phyloP scores from a whole-genome alignment of 2,797 vertebrate genomes.

The Lemur catta region DNA sequence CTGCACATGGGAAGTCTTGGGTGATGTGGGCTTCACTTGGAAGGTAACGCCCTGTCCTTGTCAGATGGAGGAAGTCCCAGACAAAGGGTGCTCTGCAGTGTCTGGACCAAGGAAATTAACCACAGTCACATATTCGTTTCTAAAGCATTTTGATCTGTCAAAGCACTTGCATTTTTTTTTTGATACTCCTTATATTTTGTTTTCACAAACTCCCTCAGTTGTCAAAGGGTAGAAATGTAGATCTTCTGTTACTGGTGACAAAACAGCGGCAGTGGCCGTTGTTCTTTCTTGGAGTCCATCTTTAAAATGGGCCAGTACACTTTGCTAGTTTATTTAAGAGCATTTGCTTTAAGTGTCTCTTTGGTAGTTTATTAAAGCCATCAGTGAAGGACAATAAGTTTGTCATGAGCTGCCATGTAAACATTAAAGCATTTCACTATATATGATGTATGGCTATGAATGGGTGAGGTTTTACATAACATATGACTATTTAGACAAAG shows the following conservation, averaged over 20 bases:
- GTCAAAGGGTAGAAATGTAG: neutral
- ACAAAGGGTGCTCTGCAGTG: neutral
- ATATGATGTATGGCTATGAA: neutral
- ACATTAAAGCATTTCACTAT: neutral
- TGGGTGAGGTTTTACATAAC: neutral
- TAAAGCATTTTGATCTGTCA: neutral
- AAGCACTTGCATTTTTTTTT: neutral
- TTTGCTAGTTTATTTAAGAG: no score
- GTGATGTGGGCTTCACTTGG: neutral
- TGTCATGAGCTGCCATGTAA: neutral
- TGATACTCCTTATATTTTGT: neutral
- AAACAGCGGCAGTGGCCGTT: accelerated
- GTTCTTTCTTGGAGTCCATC: neutral
- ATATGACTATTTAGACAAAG: neutral
- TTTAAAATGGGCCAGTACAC: neutral
- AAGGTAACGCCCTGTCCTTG: neutral
- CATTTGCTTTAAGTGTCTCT: neutral
- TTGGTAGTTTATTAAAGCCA: neutral
- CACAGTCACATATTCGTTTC: neutral
- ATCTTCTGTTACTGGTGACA: neutral
- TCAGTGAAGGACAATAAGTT: neutral
- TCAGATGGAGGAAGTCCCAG: accelerated
- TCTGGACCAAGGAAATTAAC: neutral
- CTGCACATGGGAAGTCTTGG: neutral
- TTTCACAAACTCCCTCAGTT: neutral